Percentiles rank a stretch among this genome's conserved stretches.
These are phyloP conservation scores for Phainopepla nitens DNA, from an alignment of 2,113 vertebrate genomes.

Conservation along the genomic window DNA sequence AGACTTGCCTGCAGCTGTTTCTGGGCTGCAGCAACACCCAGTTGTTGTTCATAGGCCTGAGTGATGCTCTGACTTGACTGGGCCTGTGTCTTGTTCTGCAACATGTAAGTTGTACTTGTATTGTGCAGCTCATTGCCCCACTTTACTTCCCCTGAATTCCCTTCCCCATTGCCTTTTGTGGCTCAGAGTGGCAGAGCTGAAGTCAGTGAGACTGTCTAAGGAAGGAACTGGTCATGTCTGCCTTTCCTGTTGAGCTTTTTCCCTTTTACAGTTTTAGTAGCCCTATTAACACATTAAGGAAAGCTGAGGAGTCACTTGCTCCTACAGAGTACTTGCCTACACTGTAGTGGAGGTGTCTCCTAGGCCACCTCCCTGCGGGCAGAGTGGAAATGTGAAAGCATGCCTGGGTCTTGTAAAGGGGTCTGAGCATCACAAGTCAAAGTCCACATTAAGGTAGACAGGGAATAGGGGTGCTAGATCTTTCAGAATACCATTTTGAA, in stretches of 20 bases:
- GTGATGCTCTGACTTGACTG: constrained; percentile 25
- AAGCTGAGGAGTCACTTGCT: not conserved
- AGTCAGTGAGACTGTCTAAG: not conserved
- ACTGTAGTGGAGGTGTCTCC: not conserved
- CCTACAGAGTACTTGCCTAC: not conserved
- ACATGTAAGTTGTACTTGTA: not conserved
- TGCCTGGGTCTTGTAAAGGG: not conserved
- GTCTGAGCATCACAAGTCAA: not conserved
- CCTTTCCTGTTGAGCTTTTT: constrained; percentile 35
- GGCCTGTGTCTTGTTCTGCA: not conserved
- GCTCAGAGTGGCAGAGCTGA: not conserved
- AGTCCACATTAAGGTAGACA: not conserved
- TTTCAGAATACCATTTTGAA: not conserved
- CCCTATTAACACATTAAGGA: not conserved
- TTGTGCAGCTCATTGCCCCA: not conserved
- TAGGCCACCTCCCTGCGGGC: not conserved
- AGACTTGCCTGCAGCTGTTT: not conserved
- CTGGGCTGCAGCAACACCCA: not conserved
- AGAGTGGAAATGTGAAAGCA: not conserved
- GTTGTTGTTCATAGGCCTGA: not conserved
- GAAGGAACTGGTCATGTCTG: constrained; percentile 15
- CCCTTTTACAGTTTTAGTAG: not conserved
- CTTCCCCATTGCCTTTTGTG: not conserved
- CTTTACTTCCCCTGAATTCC: not conserved
- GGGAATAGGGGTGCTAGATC: not conserved